Evolutionary conservation across 2,888 invertebrate genomes (phyloP), one percentile per base, ranked within the genome.

Genomic region (Catocala sponsa): DNA sequence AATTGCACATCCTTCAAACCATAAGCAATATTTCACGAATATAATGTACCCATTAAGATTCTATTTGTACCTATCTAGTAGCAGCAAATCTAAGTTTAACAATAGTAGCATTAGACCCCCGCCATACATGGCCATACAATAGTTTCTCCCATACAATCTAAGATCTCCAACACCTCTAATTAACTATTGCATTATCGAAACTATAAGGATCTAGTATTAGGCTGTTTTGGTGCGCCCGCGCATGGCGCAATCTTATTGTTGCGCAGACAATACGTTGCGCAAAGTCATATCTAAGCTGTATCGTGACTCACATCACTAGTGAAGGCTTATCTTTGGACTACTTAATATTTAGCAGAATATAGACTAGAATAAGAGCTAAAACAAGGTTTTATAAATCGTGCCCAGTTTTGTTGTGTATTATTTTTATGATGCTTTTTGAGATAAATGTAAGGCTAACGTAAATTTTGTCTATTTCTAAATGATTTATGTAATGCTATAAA

Each of bases 301-400:
- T 75, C 74, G 48, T 61, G 67, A 75, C 75, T 75, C 76, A 75
- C 72, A 76, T 72, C 72, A 78, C 76, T 72, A 72, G 78, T 59
- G 60, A 77, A 68, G 71, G 68, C 53, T 62, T 61, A 62, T 62
- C 64, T 67, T 50, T 68, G 43, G 15, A 44, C 60, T 35, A 51
- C 4, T 48, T n/a, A 13, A 55, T 46, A 11, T 5, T 49, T 5
- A 11, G 11, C 43, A 12, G 7, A 44, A 53, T 25, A 2, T 32
- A 44, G 32, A 33, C 44, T 43, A 44, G 12, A 33, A n/a, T 53
- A 53, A 13, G 11, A 25, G 38, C 35, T 38, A 38, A 46, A 38
- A 38, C 4, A 9, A 2, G 4, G 2, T 25, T 25, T 25, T 25
- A 4, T 25, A 2, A 1, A 4, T 2, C 25, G 25, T 25, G 4